Conservation (phyloP, 2,113 vertebrate species). For the Chaenogobius annularis region DNA sequence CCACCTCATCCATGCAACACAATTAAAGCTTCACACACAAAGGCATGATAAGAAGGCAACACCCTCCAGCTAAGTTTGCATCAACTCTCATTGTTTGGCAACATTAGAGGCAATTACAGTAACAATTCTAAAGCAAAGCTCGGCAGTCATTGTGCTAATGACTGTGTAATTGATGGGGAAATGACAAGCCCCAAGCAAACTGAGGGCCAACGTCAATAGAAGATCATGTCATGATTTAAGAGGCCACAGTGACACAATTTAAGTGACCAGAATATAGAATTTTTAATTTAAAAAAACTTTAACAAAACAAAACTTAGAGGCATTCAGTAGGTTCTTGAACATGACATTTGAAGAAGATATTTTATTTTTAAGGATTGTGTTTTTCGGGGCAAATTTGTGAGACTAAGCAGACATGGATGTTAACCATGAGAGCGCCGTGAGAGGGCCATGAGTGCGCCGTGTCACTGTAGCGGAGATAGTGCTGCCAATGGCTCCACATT, state of each 20-base stretch:
- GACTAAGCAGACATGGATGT: constrained; percentile 2
- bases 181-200: constrained; percentile 57
- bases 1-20: constrained; percentile 72
- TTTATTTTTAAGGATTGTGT: not conserved
- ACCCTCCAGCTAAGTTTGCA: constrained; percentile 62
- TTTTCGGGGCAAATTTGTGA: not conserved
- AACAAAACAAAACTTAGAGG: not conserved
- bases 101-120: constrained; percentile 75
- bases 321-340: not conserved
- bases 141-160: constrained; percentile 75
- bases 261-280: not conserved
- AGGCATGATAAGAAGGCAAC: constrained; percentile 63
- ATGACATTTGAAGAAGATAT: not conserved
- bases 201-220: constrained; percentile 35
- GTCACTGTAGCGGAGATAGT: constrained; percentile 43
- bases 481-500: constrained; percentile 67
- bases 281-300: not conserved
- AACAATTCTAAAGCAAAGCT: constrained; percentile 80
- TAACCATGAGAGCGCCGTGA: constrained; percentile 28
- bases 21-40: constrained; percentile 59
- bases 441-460: not conserved
- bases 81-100: constrained; percentile 72
- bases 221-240: not conserved
- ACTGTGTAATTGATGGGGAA: constrained; percentile 77
- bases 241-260: not conserved